Base-by-base conservation (phyloP, 2,888 invertebrate species). In the Limnephilus lunatus region DNA sequence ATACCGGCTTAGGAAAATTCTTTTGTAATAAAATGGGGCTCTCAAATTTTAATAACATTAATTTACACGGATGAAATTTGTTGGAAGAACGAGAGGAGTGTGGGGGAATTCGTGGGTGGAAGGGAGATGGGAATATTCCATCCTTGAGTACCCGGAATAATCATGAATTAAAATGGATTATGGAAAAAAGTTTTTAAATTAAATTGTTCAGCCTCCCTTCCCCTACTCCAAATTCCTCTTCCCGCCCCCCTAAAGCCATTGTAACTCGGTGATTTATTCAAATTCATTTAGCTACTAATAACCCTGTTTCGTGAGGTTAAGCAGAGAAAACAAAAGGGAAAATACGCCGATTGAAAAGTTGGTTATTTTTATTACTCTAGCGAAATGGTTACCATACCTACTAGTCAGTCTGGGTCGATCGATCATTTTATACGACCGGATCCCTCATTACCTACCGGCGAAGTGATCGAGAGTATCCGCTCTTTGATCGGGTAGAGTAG, bases 161-260 rank as follows among this genome's bases (percentile, higher is more conserved):
- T 92, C 92, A 90, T 85, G 90, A 92, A 92, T 87, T 90, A 92
- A 92, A 92, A 92, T 92, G 92, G 92, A 92, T 92, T 92, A 92
- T 92, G 92, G 92, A 90, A 92, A 92, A 92, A 92, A 92, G 90
- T 92, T 92, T 92, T 92, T 92, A 92, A 92, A 92, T 92, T 92
- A 92, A 92, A 92, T 92, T 92, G 44, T 90, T 89, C n/a, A 31
- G 85, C 39, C 85, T 7, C 48, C 53, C 30, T 53, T 5, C 86
- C 44, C 44, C 86, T 12, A 3, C 85, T 39, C 39, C 32, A 19
- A 85, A 35, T 39, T 44, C 48, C 32, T 32, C 9, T 83, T 48
- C 48, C 80, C 88, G 32, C 48, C 35, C 85, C 85, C 44, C 86
- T 25, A 35, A 48, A 32, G 32, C 88, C 80, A 89, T 89, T 89